Evolutionary conservation across 2,797 vertebrate species (phyloP).

Genomic region (Rousettus madagascariensis): DNA sequence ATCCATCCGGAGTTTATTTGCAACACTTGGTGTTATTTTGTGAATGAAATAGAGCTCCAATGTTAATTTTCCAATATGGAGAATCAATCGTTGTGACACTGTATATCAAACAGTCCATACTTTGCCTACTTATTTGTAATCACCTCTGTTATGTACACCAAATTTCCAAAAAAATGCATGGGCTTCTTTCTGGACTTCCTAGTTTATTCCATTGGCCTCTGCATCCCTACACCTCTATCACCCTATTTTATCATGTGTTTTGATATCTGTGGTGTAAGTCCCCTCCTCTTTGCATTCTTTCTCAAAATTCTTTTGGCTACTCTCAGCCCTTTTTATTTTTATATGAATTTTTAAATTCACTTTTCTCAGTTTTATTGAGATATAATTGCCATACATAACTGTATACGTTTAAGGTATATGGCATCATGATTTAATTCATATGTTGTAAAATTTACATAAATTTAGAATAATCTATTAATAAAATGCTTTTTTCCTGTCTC

Average conservation of each 20-base stretch:
- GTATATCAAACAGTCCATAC: not conserved
- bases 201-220: not conserved
- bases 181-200: not conserved
- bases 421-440: not conserved
- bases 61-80: not conserved
- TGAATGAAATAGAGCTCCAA: not conserved
- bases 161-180: not conserved
- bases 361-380: not conserved
- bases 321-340: not conserved
- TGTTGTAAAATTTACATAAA: not conserved
- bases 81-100: not conserved
- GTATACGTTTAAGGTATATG: not conserved
- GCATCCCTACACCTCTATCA: not conserved
- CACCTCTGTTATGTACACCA: not conserved
- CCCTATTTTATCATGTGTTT: not conserved
- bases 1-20: conserved; percentile 10
- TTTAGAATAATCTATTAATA: not conserved
- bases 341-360: not conserved
- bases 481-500: not conserved
- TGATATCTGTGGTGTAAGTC: not conserved
- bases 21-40: conserved; percentile 1
- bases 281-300: not conserved
- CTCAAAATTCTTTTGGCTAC: not conserved
- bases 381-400: not conserved
- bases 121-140: not conserved